Percentiles rank a stretch among this genome's conserved stretches.
phyloP scores from a whole-genome alignment of 2,113 vertebrate species.

The Hippocampus zosterae region DNA sequence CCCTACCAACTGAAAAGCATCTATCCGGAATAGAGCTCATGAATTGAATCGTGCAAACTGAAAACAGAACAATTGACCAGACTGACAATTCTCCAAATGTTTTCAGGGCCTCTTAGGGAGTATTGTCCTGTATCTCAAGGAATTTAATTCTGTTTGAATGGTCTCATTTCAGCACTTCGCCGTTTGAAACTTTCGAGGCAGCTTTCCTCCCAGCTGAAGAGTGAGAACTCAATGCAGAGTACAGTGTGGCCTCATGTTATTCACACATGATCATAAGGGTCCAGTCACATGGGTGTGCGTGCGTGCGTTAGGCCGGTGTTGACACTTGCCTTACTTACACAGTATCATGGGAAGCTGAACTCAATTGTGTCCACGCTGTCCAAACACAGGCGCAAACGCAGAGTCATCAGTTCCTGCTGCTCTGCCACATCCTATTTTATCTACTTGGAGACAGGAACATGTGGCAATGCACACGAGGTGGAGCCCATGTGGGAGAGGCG shows the following conservation, averaged over 20 bases:
- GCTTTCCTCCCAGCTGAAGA: neutral
- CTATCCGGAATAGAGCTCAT: too few relatives aligned
- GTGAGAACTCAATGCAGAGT: neutral
- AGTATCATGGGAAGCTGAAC: constrained; percentile 36
- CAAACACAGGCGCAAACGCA: constrained; percentile 47
- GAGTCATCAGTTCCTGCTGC: constrained; percentile 50
- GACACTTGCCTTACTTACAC: constrained; percentile 29
- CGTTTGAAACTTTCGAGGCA: neutral
- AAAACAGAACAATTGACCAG: neutral
- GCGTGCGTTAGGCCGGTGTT: constrained; percentile 10
- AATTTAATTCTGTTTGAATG: neutral
- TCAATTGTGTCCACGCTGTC: constrained; percentile 39
- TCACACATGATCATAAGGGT: neutral
- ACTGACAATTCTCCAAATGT: neutral
- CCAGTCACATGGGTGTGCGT: constrained; percentile 11
- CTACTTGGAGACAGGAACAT: neutral
- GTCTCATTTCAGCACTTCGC: neutral
- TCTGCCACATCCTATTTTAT: constrained; percentile 37
- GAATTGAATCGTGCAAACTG: too few relatives aligned
- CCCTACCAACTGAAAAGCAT: too few relatives aligned
- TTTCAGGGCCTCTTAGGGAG: neutral
- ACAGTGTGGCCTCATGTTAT: neutral
- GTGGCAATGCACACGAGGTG: constrained; percentile 8
- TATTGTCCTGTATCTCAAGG: too few relatives aligned
- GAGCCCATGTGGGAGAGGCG: neutral